These are phyloP conservation scores for Dioctria rufipes DNA, from an alignment of 2,888 invertebrate species.

Conservation along the genomic window DNA sequence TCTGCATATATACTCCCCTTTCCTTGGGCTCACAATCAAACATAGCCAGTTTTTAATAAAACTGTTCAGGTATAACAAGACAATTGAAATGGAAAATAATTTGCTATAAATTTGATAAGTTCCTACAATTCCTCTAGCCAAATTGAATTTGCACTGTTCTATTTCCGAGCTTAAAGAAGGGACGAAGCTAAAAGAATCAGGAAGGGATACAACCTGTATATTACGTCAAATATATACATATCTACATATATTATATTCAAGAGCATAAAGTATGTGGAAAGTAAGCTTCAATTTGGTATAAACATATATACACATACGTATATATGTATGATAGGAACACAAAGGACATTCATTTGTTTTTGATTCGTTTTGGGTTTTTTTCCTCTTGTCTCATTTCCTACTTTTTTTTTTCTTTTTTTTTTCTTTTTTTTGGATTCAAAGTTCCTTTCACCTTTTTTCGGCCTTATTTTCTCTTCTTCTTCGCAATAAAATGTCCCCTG, in stretches of 20 bases:
- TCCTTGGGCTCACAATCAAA: too few species aligned
- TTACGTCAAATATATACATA: background rate
- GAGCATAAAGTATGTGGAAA: background rate
- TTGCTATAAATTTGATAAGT: constrained; percentile 27
- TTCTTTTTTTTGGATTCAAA: background rate
- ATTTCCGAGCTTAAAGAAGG: too few species aligned
- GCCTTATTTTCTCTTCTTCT: too few species aligned
- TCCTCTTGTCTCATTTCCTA: background rate
- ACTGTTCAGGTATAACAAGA: background rate
- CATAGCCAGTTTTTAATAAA: too few species aligned
- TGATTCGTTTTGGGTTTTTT: background rate
- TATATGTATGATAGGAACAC: background rate
- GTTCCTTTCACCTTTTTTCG: background rate
- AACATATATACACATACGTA: too few species aligned
- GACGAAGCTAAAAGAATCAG: too few species aligned
- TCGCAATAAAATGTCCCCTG: too few species aligned
- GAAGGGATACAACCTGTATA: background rate
- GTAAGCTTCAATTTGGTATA: too few species aligned
- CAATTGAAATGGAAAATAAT: constrained; percentile 32
- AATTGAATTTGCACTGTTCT: constrained; percentile 9
- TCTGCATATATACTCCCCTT: too few species aligned
- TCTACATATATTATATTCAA: background rate
- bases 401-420: background rate
- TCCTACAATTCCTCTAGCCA: background rate
- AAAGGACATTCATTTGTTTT: constrained; percentile 22